phyloP scores from a whole-genome alignment of 2,888 invertebrate genomes.

The Quadriops clusia region DNA sequence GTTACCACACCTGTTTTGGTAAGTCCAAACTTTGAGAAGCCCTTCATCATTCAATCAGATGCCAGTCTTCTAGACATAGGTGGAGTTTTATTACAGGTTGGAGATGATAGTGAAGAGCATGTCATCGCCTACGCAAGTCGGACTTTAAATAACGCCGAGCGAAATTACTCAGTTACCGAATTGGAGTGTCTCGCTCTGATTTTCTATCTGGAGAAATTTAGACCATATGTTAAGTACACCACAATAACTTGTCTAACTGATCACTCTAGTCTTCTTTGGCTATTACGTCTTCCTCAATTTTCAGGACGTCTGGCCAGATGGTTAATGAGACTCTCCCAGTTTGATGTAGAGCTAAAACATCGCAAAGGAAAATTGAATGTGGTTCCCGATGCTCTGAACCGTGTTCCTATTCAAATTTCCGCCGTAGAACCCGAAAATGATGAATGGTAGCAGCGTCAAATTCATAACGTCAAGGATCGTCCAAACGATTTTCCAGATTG shows the following conservation, averaged over 20 bases:
- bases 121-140: constrained; percentile 21
- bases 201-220: constrained; percentile 20
- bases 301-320: constrained; percentile 19
- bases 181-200: constrained; percentile 20
- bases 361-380: background rate
- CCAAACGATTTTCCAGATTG: constrained; percentile 2
- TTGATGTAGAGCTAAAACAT: constrained; percentile 11
- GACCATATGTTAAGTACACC: constrained; percentile 17
- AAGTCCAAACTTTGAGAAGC: constrained; percentile 19
- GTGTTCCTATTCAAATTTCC: too few species aligned
- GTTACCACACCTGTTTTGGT: constrained; percentile 17
- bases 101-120: constrained; percentile 16
- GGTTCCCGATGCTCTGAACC: constrained; percentile 4
- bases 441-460: too few species aligned
- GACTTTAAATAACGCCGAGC: constrained; percentile 17
- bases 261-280: constrained; percentile 17
- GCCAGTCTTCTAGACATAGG: constrained; percentile 18
- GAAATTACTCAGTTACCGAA: constrained; percentile 21
- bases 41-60: constrained; percentile 21
- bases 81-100: constrained; percentile 16
- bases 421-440: too few species aligned
- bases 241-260: constrained; percentile 20
- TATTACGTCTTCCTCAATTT: constrained; percentile 18
- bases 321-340: constrained; percentile 14
- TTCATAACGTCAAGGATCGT: too few species aligned